Evolutionary conservation across 64 coral and sea anemone genomes (phyloP).

Genomic region (Dendronephthya gigantea): DNA sequence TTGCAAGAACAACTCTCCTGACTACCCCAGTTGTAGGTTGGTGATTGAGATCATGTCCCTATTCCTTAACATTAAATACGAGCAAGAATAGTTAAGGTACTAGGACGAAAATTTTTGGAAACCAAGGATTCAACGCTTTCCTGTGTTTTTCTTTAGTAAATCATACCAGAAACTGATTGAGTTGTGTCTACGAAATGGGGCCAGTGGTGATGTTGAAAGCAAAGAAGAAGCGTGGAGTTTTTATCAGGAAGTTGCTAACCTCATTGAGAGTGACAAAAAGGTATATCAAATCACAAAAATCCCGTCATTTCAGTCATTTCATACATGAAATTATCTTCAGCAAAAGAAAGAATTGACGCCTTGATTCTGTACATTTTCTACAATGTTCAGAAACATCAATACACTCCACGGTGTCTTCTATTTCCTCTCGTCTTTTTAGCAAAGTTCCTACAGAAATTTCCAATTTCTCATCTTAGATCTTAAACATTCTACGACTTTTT

Average conservation of each 20-base stretch:
- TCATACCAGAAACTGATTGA: conserved; percentile 68
- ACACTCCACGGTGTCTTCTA: too few relatives aligned
- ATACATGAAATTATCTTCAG: too few relatives aligned
- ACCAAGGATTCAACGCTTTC: too few relatives aligned
- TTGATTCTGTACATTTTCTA: too few relatives aligned
- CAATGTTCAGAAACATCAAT: too few relatives aligned
- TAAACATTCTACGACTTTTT: neutral
- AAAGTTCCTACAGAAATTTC: too few relatives aligned
- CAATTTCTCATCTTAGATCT: too few relatives aligned
- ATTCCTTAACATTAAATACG: neutral
- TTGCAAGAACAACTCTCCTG: conserved; percentile 8
- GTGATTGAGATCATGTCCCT: neutral
- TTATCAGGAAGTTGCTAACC: conserved; percentile 66
- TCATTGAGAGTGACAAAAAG: conserved; percentile 41
- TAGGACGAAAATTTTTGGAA: too few relatives aligned
- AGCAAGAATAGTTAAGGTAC: too few relatives aligned
- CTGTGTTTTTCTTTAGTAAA: too few relatives aligned
- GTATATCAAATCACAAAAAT: conserved; percentile 22
- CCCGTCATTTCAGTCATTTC: neutral
- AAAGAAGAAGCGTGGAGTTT: conserved; percentile 77
- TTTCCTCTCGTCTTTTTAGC: neutral
- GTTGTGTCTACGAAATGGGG: conserved; percentile 49
- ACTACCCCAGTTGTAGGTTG: neutral
- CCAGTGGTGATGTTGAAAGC: conserved; percentile 78
- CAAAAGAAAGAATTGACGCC: too few relatives aligned